Evolutionary conservation across 2,888 invertebrate species (phyloP), one percentile per base, ranked within the genome.

Genomic region (Nemotelus pantherinus): DNA sequence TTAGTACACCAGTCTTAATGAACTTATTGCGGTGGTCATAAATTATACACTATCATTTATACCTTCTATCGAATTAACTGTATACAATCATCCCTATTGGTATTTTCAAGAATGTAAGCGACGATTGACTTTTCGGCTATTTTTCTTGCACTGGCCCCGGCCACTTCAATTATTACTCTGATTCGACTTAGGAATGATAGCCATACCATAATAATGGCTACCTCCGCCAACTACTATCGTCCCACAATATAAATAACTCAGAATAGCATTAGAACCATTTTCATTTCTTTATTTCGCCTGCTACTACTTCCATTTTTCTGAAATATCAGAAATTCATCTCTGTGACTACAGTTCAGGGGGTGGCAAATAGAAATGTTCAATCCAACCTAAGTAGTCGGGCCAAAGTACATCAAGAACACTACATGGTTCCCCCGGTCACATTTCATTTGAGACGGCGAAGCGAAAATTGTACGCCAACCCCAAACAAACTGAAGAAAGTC

Each of bases 1-100:
- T 65, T 47, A 65, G 44, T 65, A 65, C 41, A 25, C 47, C 5
- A 47, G 10, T 47, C 47, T 39, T 63, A 43, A 25, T 65, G 7
- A 65, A 65, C 65, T 65, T 65, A 65, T 65, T 65, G 65, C 47
- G 65, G 39, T 65, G 3, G n/a, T n/a, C n/a, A 65, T 65, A 65
- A 65, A 65, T 65, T 39, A 25, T 25, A 25, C 25, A 25, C 1
- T n/a, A n/a, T n/a, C n/a, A n/a, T n/a, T n/a, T n/a, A 25, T 1
- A 25, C 25, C 25, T 25, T 25, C 25, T 25, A 25, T 1, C 25
- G 25, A 25, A 25, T 25, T 25, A 25, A 25, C 25, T 25, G 25
- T 25, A 25, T 25, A 1, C 25, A 25, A 25, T 25, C 25, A 25
- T 25, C 25, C 25, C 25, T 25, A 25, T 25, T 25, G 25, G 25